phyloP scores from a whole-genome alignment of 2,113 vertebrate genomes.

The Xiphias gladius region DNA sequence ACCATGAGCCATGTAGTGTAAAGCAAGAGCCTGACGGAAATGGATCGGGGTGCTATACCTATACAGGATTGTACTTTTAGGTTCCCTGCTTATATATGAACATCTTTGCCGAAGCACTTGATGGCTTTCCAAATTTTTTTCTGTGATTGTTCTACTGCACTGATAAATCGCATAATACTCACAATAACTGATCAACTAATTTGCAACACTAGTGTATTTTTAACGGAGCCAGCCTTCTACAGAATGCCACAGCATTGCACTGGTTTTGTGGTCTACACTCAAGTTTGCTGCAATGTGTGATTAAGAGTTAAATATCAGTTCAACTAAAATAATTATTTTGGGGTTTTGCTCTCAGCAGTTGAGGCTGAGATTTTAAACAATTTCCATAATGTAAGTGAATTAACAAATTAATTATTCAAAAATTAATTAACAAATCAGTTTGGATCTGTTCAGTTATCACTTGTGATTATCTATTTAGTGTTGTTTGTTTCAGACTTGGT shows the following conservation, averaged over 20 bases:
- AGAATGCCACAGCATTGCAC: constrained; percentile 41
- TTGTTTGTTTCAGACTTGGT: constrained; percentile 82
- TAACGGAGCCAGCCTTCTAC: constrained; percentile 70
- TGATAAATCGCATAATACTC: constrained; percentile 62
- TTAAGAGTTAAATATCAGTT: constrained; percentile 63
- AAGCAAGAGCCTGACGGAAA: constrained; percentile 69
- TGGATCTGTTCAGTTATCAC: constrained; percentile 72
- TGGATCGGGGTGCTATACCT: constrained; percentile 71
- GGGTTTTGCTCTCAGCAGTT: constrained; percentile 46
- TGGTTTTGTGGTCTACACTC: constrained; percentile 68
- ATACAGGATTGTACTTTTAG: constrained; percentile 81
- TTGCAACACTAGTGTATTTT: constrained; percentile 62
- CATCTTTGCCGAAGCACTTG: constrained; percentile 70
- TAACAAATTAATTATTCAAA: constrained; percentile 60
- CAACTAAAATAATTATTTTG: constrained; percentile 44
- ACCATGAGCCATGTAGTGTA: constrained; percentile 74
- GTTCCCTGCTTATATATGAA: constrained; percentile 80
- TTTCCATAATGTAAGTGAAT: constrained; percentile 54
- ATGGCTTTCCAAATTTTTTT: constrained; percentile 62
- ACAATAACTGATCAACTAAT: constrained; percentile 51
- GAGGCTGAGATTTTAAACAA: constrained; percentile 54
- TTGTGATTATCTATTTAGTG: constrained; percentile 80
- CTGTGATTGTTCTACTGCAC: constrained; percentile 81
- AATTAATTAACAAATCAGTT: constrained; percentile 54
- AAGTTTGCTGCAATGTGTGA: constrained; percentile 77